phyloP scores from a whole-genome alignment of 2,797 vertebrate genomes.

The Cyprinodon diabolis region DNA sequence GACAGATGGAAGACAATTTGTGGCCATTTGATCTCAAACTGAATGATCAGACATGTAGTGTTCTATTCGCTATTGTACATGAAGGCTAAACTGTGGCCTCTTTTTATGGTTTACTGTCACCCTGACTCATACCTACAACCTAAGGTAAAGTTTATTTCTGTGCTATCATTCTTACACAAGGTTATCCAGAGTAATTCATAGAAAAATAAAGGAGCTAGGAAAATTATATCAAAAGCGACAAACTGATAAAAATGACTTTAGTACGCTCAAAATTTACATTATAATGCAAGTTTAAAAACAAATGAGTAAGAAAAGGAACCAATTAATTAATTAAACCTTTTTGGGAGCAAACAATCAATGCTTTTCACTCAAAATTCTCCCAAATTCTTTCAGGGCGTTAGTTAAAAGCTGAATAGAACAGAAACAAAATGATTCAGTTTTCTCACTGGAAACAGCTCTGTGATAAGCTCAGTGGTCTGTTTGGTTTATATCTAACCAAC shows the following conservation, averaged over 20 bases:
- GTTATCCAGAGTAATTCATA: background rate
- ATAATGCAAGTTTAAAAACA: background rate
- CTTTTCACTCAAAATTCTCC: background rate
- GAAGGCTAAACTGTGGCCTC: constrained; percentile 55
- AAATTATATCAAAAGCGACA: background rate
- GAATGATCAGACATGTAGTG: constrained; percentile 58
- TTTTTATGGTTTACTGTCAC: constrained; percentile 51
- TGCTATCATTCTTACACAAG: background rate
- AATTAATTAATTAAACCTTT: too few relatives aligned
- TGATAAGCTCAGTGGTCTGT: background rate
- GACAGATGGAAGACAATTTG: constrained; percentile 70
- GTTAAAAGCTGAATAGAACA: too few relatives aligned
- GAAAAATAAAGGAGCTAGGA: background rate
- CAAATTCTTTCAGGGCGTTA: too few relatives aligned
- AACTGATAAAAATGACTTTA: background rate
- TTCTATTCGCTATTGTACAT: constrained; percentile 57
- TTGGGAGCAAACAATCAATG: background rate
- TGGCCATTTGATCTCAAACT: constrained; percentile 60
- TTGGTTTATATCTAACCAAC: too few relatives aligned
- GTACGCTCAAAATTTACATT: background rate
- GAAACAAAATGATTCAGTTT: background rate
- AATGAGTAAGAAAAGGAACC: background rate
- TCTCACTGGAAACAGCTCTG: background rate
- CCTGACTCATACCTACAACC: constrained; percentile 38
- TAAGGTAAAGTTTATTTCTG: background rate